Conservation (phyloP, 2,113 vertebrate genomes). For the Meleagris gallopavo region DNA sequence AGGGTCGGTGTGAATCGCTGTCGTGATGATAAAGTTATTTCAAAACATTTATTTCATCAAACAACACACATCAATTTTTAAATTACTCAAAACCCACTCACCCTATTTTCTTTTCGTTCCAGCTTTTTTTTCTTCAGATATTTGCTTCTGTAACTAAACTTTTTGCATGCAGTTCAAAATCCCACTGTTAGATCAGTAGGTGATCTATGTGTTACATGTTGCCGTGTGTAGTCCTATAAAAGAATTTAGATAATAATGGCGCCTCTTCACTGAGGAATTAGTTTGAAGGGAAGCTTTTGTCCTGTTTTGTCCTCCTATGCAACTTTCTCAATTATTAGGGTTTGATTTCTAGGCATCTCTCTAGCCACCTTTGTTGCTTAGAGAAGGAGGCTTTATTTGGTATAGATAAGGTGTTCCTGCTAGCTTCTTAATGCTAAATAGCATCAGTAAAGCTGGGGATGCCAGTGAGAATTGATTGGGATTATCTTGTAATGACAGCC, state of each 20-base stretch:
- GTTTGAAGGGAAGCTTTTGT: background rate
- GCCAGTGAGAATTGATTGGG: background rate
- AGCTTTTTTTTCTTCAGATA: background rate
- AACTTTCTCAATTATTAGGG: background rate
- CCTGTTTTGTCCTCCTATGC: background rate
- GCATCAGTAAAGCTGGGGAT: background rate
- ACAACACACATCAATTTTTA: accelerated
- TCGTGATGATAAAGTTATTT: background rate
- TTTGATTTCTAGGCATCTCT: background rate
- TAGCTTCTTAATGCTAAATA: background rate
- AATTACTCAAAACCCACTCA: background rate
- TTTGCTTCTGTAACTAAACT: background rate
- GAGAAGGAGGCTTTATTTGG: background rate
- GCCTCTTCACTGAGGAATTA: background rate
- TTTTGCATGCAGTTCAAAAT: background rate
- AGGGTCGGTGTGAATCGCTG: accelerated
- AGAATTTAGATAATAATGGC: background rate
- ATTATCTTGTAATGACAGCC: background rate
- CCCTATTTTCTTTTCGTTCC: background rate
- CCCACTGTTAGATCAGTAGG: background rate
- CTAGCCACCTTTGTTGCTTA: background rate
- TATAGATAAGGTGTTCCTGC: background rate
- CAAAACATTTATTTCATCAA: background rate
- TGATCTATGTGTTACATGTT: background rate
- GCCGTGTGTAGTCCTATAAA: background rate